Percentiles rank a stretch among this genome's conserved stretches.
Evolutionary conservation across 1,140 invertebrate species (phyloP).

Genomic region (fruit fly (Drosophila melanogaster)): Release_6_plus_ISO1_MT NT_033777.3:18945001-18945500

Average conservation of each 20-base stretch:
- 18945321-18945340: conserved; percentile 12
- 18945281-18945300: background rate
- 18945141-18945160: conserved; percentile 13
- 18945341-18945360: conserved; percentile 77
- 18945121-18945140: background rate
- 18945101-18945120: conserved; percentile 21
- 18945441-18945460: conserved; percentile 16
- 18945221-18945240: conserved; percentile 66
- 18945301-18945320: background rate
- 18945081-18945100: conserved; percentile 38
- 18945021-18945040: conserved; percentile 47
- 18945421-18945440: conserved; percentile 32
- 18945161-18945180: conserved; percentile 62
- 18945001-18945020: conserved; percentile 44
- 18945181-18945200: conserved; percentile 57
- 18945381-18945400: conserved; percentile 77
- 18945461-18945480: conserved; percentile 1
- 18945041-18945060: conserved; percentile 58
- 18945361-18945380: conserved; percentile 77
- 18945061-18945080: conserved; percentile 59
- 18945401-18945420: conserved; percentile 63
- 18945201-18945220: conserved; percentile 58
- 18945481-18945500: background rate
- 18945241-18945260: conserved; percentile 64
- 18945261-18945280: conserved; percentile 33